These are phyloP conservation scores for Bergia puertoricense DNA, from an alignment of 92 coral and sea anemone species.

Conservation along the genomic window DNA sequence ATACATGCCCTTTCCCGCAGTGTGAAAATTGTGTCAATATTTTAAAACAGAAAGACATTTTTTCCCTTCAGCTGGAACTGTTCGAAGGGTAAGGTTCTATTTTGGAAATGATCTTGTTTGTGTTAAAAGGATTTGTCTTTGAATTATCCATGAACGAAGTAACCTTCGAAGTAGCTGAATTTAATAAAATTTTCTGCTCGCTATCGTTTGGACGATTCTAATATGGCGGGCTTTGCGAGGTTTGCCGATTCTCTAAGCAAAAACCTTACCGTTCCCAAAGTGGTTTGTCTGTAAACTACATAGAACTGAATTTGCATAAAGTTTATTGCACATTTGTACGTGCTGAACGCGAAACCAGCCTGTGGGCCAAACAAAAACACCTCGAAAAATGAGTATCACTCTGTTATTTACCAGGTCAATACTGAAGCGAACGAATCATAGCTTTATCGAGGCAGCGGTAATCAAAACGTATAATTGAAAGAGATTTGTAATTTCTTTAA, in stretches of 20 bases:
- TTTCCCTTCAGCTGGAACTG: background rate
- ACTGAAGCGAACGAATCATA: background rate
- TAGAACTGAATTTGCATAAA: too few species aligned
- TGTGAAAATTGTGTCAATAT: background rate
- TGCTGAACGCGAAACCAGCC: background rate
- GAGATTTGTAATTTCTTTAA: background rate
- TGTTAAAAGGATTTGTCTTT: too few species aligned
- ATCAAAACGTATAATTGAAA: background rate
- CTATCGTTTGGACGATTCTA: background rate
- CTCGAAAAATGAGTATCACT: constrained; percentile 1
- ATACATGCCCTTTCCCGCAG: background rate
- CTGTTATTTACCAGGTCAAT: background rate
- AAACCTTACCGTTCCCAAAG: background rate
- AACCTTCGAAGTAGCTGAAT: background rate
- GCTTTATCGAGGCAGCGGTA: background rate
- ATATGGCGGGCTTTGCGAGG: background rate
- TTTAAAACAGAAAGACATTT: background rate
- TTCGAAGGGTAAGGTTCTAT: background rate
- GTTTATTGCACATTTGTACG: background rate
- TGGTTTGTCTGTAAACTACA: background rate
- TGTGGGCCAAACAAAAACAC: background rate
- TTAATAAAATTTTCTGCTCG: background rate
- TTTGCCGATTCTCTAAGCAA: background rate
- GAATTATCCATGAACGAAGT: background rate
- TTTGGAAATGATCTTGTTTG: background rate